phyloP scores from a whole-genome alignment of 2,113 vertebrate species.

The Syrrhaptes paradoxus region DNA sequence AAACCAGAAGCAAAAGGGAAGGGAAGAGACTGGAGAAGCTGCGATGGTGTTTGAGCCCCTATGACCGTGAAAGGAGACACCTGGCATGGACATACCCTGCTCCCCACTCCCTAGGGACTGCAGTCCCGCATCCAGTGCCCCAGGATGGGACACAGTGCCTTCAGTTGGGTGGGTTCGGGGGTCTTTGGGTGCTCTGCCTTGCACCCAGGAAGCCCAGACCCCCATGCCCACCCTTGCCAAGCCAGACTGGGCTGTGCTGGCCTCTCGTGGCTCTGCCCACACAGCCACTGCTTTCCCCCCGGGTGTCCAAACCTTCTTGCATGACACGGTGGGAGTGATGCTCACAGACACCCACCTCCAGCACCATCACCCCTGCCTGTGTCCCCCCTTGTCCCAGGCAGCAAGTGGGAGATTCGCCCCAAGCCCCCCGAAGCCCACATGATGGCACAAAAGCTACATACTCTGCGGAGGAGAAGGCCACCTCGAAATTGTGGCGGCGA shows the following conservation, averaged over 20 bases:
- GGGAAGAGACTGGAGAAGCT: slow-evolving; percentile 54
- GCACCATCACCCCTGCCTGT: no score
- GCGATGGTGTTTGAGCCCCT: background rate
- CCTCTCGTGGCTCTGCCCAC: background rate
- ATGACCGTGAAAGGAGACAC: background rate
- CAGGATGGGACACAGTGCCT: background rate
- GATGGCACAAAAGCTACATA: slow-evolving; percentile 76
- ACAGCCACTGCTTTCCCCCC: background rate
- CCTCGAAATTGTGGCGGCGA: slow-evolving; percentile 93
- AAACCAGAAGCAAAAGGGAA: slow-evolving; percentile 60
- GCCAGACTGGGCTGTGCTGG: background rate
- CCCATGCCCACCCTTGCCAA: background rate
- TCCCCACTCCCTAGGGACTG: background rate
- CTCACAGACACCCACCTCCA: background rate
- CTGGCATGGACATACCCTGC: background rate
- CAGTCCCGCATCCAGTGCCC: background rate
- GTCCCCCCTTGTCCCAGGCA: accelerated
- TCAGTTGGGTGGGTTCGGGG: background rate
- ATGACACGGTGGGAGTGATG: background rate
- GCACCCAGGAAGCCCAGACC: background rate
- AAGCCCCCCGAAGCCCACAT: background rate
- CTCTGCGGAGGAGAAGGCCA: slow-evolving; percentile 95
- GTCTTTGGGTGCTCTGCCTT: background rate
- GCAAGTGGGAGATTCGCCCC: background rate
- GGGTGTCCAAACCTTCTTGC: background rate